A percentile compares a stretch with the other conserved stretches of the same genome.
Conservation (phyloP, 2,113 vertebrate species). For the Percopsis transmontana region DNA sequence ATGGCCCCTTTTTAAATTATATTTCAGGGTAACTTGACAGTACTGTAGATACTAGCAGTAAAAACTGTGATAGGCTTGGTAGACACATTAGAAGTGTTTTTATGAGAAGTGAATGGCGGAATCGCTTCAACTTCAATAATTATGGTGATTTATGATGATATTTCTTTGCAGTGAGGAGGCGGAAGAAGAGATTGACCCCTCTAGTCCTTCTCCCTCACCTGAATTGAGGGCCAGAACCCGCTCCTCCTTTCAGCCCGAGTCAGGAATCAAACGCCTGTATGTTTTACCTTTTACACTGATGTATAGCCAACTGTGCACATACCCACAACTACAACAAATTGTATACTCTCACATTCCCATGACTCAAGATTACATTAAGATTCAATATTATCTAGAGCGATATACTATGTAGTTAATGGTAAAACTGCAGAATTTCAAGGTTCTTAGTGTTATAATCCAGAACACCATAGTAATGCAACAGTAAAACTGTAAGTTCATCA, state of each 20-base stretch:
- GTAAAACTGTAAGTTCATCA: too few relatives aligned
- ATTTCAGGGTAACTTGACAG: too few relatives aligned
- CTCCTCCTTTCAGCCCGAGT: slow-evolving; percentile 85
- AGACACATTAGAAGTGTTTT: too few relatives aligned
- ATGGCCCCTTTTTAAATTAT: too few relatives aligned
- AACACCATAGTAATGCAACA: too few relatives aligned
- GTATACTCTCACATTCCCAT: slow-evolving; percentile 1
- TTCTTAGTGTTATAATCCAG: too few relatives aligned
- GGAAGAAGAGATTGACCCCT: slow-evolving; percentile 83
- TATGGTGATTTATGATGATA: neutral
- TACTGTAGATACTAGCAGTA: too few relatives aligned
- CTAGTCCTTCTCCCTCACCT: slow-evolving; percentile 77
- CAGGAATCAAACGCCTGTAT: slow-evolving; percentile 96
- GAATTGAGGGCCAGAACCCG: slow-evolving; percentile 72
- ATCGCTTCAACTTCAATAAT: neutral
- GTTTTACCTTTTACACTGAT: slow-evolving; percentile 57
- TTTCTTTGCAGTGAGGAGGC: slow-evolving; percentile 84
- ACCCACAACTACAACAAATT: neutral
- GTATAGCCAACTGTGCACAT: neutral
- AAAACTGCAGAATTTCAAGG: too few relatives aligned
- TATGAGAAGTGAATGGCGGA: neutral
- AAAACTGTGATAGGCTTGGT: too few relatives aligned
- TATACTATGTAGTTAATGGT: too few relatives aligned
- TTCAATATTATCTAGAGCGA: too few relatives aligned
- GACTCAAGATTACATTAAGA: neutral